Conservation (phyloP, 2,888 invertebrate genomes). For the Lumbricus terrestris region DNA sequence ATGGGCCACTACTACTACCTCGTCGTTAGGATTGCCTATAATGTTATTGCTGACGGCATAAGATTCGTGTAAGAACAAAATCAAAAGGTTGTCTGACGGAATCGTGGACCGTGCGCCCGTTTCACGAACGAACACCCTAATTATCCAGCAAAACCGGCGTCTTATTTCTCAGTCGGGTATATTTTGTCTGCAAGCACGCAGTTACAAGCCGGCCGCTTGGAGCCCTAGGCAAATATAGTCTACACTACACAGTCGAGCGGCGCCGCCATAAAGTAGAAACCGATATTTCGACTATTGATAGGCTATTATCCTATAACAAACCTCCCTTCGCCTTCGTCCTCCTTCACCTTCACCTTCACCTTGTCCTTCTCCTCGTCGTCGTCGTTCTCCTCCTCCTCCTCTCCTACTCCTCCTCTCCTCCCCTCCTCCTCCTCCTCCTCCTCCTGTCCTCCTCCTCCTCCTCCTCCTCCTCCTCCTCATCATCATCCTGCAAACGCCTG, state of each 20-base stretch:
- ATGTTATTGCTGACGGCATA: constrained; percentile 3
- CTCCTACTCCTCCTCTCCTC: too few relatives aligned
- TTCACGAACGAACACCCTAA: not conserved
- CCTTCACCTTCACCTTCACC: too few relatives aligned
- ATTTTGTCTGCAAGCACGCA: not conserved
- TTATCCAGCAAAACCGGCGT: not conserved
- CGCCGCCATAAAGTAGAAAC: not conserved
- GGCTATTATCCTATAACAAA: too few relatives aligned
- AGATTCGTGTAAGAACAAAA: not conserved
- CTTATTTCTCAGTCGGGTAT: not conserved
- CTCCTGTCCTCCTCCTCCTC: too few relatives aligned
- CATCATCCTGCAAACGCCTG: not conserved
- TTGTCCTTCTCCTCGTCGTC: too few relatives aligned
- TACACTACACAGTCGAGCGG: not conserved
- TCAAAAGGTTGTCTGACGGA: not conserved
- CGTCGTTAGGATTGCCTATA: not conserved
- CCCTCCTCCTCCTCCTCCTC: too few relatives aligned
- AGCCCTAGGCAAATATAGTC: not conserved
- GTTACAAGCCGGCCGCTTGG: not conserved
- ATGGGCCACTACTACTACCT: too few relatives aligned
- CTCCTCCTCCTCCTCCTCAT: too few relatives aligned
- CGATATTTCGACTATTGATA: not conserved
- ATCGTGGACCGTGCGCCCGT: not conserved
- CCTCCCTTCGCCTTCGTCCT: too few relatives aligned
- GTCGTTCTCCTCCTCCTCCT: too few relatives aligned